Evolutionary conservation across 2,113 vertebrate species (phyloP).

Genomic region (Jaculus jaculus): DNA sequence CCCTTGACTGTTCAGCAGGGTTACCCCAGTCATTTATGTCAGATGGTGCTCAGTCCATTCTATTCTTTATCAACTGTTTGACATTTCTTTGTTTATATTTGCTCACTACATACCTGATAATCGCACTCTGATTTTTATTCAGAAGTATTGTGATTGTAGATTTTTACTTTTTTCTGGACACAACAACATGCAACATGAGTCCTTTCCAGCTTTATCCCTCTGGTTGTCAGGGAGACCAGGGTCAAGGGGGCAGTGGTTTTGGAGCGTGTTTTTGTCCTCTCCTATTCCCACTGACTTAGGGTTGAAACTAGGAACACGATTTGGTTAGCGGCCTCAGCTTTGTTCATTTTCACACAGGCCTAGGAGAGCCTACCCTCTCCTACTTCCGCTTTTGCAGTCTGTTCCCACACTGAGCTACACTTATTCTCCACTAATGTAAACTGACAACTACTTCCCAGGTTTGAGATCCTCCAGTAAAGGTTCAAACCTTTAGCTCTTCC

Average conservation of each 20-base stretch:
- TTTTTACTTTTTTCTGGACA: too few species aligned
- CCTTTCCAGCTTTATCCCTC: not conserved
- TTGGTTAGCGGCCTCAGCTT: not conserved
- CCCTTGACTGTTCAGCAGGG: too few species aligned
- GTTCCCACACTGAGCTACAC: fast-evolving
- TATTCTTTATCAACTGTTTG: too few species aligned
- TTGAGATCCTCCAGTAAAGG: not conserved
- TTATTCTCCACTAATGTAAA: not conserved
- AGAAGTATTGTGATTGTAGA: too few species aligned
- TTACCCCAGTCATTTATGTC: too few species aligned
- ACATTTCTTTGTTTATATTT: too few species aligned
- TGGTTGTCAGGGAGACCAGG: not conserved
- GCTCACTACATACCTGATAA: too few species aligned
- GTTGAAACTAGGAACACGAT: not conserved
- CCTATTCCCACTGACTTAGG: not conserved
- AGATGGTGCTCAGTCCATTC: too few species aligned
- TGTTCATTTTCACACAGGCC: not conserved
- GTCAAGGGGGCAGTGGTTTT: not conserved
- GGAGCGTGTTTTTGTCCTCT: not conserved
- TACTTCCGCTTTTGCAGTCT: too few species aligned
- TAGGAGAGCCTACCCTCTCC: too few species aligned
- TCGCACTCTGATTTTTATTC: too few species aligned
- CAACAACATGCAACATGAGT: fast-evolving
- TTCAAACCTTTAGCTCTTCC: not conserved
- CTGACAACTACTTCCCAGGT: not conserved